Evolutionary conservation across 2,888 invertebrate species (phyloP).

Genomic region (Acleris cristana): DNA sequence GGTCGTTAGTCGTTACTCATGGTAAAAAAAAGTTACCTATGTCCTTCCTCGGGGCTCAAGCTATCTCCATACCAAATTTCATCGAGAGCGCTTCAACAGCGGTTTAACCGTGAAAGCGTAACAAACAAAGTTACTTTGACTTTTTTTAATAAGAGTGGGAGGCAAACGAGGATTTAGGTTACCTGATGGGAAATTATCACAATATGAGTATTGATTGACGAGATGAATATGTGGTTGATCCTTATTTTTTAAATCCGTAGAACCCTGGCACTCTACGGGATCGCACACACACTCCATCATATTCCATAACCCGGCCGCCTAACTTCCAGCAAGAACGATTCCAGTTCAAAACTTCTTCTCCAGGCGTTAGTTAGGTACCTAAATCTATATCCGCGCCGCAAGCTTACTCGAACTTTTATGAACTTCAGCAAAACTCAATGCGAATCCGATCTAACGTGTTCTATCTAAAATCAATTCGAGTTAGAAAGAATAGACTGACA

Average conservation of each 20-base stretch:
- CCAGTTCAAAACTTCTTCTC: slow-evolving; percentile 68
- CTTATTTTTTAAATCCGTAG: not conserved
- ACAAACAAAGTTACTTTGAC: too few relatives aligned
- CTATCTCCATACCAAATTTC: too few relatives aligned
- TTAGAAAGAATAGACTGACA: slow-evolving; percentile 69
- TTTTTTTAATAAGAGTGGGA: too few relatives aligned
- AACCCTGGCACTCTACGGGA: not conserved
- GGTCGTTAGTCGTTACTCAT: too few relatives aligned
- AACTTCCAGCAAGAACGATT: slow-evolving; percentile 67
- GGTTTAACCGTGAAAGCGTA: too few relatives aligned
- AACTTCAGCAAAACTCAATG: slow-evolving; percentile 63
- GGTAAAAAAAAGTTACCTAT: too few relatives aligned
- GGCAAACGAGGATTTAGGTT: too few relatives aligned
- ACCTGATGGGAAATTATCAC: too few relatives aligned
- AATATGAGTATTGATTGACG: too few relatives aligned
- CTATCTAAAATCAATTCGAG: slow-evolving; percentile 67
- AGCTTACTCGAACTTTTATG: slow-evolving; percentile 65
- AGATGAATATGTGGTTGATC: too few relatives aligned
- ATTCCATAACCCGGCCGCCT: slow-evolving; percentile 56
- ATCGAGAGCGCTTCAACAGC: too few relatives aligned
- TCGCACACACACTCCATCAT: slow-evolving; percentile 57
- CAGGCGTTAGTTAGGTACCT: slow-evolving; percentile 58
- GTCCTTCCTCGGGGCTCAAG: too few relatives aligned
- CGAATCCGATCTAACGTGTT: slow-evolving; percentile 60
- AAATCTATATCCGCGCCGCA: slow-evolving; percentile 71